Evolutionary conservation across 92 coral and sea anemone genomes (phyloP).

Genomic region (Epizoanthus rinbou): DNA sequence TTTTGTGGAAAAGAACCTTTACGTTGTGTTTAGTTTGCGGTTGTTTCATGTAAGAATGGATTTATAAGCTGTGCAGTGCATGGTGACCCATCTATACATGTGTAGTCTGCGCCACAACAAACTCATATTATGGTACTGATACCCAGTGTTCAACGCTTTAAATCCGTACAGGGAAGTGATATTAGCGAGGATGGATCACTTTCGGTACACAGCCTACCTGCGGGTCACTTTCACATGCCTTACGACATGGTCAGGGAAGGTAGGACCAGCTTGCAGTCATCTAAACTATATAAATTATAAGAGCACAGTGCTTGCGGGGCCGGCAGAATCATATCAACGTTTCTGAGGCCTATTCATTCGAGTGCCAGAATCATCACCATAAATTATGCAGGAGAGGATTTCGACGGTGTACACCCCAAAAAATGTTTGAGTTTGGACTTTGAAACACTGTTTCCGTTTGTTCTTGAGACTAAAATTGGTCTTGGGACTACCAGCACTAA

Average conservation of each 20-base stretch:
- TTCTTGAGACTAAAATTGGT: too few relatives aligned
- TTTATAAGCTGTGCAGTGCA: not conserved
- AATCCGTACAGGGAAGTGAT: constrained; percentile 58
- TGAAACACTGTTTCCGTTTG: too few relatives aligned
- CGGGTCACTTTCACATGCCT: constrained; percentile 98
- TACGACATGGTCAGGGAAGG: constrained; percentile 97
- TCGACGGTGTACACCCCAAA: too few relatives aligned
- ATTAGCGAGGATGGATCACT: constrained; percentile 66
- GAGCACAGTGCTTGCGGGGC: too few relatives aligned
- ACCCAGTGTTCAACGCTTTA: not conserved
- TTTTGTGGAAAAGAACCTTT: too few relatives aligned
- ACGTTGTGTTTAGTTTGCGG: not conserved
- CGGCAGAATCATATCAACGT: too few relatives aligned
- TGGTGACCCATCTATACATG: not conserved
- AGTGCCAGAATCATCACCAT: too few relatives aligned
- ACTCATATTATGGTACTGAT: not conserved
- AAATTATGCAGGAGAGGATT: too few relatives aligned
- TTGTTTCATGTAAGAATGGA: not conserved
- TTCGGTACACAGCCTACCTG: constrained; percentile 85
- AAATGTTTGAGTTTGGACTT: too few relatives aligned
- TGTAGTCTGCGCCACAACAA: not conserved
- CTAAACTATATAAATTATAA: too few relatives aligned
- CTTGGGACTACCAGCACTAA: too few relatives aligned
- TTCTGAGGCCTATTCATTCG: too few relatives aligned
- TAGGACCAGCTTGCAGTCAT: constrained; percentile 7